Evolutionary conservation across 2,888 invertebrate genomes (phyloP).

Genomic region (Clunio marinus): DNA sequence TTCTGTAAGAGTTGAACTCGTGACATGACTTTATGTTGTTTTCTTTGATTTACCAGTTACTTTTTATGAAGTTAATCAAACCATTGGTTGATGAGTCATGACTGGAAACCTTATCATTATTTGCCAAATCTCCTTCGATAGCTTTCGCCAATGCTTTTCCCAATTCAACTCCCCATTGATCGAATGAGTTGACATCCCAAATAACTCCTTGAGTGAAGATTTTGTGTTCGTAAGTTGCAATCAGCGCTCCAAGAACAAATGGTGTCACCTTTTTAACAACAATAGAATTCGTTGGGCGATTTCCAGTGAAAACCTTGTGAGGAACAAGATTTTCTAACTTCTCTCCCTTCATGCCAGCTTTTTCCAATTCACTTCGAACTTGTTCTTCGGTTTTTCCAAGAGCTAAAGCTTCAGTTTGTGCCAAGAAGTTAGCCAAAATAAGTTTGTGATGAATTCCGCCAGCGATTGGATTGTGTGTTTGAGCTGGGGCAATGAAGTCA

Average conservation of each 20-base stretch:
- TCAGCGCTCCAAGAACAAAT: slow-evolving; percentile 83
- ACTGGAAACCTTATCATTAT: slow-evolving; percentile 60
- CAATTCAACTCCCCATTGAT: slow-evolving; percentile 99
- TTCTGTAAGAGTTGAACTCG: not conserved
- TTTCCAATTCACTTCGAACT: slow-evolving; percentile 72
- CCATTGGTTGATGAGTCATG: slow-evolving; percentile 98
- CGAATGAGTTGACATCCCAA: slow-evolving; percentile 99
- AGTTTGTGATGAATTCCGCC: slow-evolving; percentile 88
- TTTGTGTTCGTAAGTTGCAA: slow-evolving; percentile 97
- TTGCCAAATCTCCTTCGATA: slow-evolving; percentile 90
- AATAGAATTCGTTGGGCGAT: slow-evolving; percentile 96
- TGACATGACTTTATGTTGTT: not conserved
- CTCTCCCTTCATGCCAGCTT: slow-evolving; percentile 69
- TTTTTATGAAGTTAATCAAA: slow-evolving; percentile 90
- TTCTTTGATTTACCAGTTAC: slow-evolving; percentile 55
- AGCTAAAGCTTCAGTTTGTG: slow-evolving; percentile 98
- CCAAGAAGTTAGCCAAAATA: slow-evolving; percentile 92
- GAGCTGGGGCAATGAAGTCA: slow-evolving; percentile 92
- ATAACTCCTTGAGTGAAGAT: slow-evolving; percentile 97
- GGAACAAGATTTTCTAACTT: slow-evolving; percentile 77
- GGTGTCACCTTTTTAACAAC: slow-evolving; percentile 88
- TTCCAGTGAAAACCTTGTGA: slow-evolving; percentile 95
- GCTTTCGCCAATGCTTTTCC: slow-evolving; percentile 98
- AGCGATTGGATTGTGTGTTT: slow-evolving; percentile 82
- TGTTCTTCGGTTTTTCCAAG: slow-evolving; percentile 59